Base-by-base conservation (phyloP, 1,140 invertebrate genomes). In the Triops cancriformis region DNA sequence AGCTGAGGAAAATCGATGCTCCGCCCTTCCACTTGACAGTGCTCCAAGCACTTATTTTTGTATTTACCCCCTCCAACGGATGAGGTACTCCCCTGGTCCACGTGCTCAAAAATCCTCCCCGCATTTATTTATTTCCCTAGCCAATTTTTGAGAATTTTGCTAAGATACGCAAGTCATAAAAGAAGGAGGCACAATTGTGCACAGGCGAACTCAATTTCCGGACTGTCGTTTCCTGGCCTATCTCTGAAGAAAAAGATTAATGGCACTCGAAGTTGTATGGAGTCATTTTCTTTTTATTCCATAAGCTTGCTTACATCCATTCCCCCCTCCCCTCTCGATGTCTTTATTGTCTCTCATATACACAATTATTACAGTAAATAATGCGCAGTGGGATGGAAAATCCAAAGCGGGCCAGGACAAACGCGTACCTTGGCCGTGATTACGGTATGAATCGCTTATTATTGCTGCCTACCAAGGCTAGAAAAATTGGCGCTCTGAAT, bases 1-100 rank as follows among this genome's bases (percentile, higher is more conserved):
- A 64, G 51, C 18, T 64, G 51, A 23, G 51, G 51, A 64, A 64
- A 64, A 64, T 64, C 51, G 51, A 64, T 64, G 51, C 51, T 64
- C 51, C 51, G n/a, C 23, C 18, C 7, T 64, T 64, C 10, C 51
- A 64, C 51, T 64, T 64, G 51, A 64, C 51, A 23, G 51, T 64
- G 51, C 51, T 37, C 31, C 51, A 9, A n/a, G 51, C n/a, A 1
- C 18, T n/a, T 9, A 64, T 64, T 23, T 14, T 64, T 64, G 51
- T 23, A n/a, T 64, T 64, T 64, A 37, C 31, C 31, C 31, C 51
- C 9, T 64, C 0, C 1, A 64, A 23, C 18, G 10, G 23, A 64
- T n/a, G 51, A 23, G 51, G 51, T 64, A 37, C 31, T 37, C 51
- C 51, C 10, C 18, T 45, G 9, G 51, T 23, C 51, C 51, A 18